These are phyloP conservation scores for Allolobophora icterica DNA, from an alignment of 2,888 invertebrate genomes.

Conservation along the genomic window DNA sequence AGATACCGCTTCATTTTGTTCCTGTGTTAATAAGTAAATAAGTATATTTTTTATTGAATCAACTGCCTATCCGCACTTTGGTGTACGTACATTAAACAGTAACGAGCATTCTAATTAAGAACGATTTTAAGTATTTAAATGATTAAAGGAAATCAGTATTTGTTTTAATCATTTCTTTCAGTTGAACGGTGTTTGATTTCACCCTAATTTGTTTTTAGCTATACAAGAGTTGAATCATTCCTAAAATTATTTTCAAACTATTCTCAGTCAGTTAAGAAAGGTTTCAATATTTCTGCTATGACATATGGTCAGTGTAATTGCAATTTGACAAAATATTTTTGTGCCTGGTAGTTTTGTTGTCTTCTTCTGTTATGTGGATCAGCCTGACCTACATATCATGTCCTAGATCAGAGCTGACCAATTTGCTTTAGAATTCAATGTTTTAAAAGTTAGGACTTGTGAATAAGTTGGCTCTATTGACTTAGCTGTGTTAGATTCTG, in stretches of 20 bases:
- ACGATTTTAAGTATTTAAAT: no score
- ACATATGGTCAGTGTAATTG: background rate
- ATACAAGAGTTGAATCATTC: background rate
- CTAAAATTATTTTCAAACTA: background rate
- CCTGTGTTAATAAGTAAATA: no score
- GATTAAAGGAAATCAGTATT: no score
- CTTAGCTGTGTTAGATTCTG: background rate
- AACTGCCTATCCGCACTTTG: no score
- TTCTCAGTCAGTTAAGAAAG: background rate
- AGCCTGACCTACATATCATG: background rate
- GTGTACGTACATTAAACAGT: no score
- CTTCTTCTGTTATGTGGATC: background rate
- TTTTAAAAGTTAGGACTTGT: background rate
- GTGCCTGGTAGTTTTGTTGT: background rate
- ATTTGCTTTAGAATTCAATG: background rate
- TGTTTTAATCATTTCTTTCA: no score
- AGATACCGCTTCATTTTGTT: no score
- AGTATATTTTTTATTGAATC: no score
- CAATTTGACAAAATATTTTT: background rate
- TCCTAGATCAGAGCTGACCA: background rate
- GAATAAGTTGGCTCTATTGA: background rate
- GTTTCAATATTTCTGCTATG: background rate
- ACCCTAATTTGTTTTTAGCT: background rate
- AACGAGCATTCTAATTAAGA: no score
- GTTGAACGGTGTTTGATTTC: background rate